Evolutionary conservation across 2,113 vertebrate genomes (phyloP), one percentile per base, ranked within the genome.

Genomic region (Dasyornis broadbenti): DNA sequence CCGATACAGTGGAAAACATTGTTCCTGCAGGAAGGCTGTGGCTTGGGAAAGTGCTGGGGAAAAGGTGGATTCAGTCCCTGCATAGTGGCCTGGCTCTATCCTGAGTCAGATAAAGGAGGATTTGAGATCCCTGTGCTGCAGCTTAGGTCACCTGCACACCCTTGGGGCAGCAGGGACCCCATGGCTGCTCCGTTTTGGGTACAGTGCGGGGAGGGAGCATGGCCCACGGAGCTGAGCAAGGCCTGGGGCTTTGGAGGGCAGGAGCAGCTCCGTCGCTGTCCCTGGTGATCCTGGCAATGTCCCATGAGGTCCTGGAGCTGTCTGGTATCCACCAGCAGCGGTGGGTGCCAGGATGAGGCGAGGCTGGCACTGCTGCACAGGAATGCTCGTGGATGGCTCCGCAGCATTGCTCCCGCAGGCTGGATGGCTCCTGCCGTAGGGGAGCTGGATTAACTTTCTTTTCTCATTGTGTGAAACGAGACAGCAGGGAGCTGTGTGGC

Each of bases 391-490:
- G 5, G n/a, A 21, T 86, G 2, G 8, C 39, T 65, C 56, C 0
- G 4, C 73, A 60, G 76, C 61, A 39, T 75, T 11, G 2, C 65
- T 61, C 39, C 0, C 7, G 18, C 77, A 31, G 89, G 50, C 91
- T 31, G 84, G 59, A 76, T 73, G 93, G 87, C 91, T 95, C 57
- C 95, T 57, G 89, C 87, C 76, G 0, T 2, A 42, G 54, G 49
- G 56, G 56, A 86, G 47, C 70, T 69, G 93, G 94, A 95, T 96
- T 96, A 95, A 92, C 90, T 94, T 93, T 86, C 79, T 71, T 66
- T 90, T 90, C 92, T 83, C 85, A 68, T 86, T 92, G 88, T 93
- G 72, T 75, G 85, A 35, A 80, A 76, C 0, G 68, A 93, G 85
- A 71, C 72, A 90, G 86, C 37, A 1, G 89, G 73, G 69, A 89